Evolutionary conservation across 1,140 invertebrate species (phyloP), one percentile per base, ranked within the genome.

Genomic region (Stegodyphus dumicola): DNA sequence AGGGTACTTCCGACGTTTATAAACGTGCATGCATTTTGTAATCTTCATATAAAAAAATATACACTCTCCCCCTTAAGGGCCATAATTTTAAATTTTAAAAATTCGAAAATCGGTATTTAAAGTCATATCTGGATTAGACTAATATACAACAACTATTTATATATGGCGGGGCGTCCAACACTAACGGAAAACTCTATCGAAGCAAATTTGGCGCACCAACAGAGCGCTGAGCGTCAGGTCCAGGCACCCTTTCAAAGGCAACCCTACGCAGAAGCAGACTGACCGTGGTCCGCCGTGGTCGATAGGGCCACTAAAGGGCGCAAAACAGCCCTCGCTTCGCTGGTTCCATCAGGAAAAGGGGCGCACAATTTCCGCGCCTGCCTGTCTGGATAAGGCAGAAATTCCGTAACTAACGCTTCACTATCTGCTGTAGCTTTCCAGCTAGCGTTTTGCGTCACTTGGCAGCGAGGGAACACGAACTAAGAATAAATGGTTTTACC

Each of bases 231-330:
- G 56, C 56, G 56, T 11, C 56, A 11, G 56, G 56, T 33, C 33
- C 33, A 33, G 56, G 15, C 9, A 60, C 56, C 56, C 9, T 9
- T 15, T 15, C 9, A 54, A 15, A 17, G 48, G 70, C 78, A 81
- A 81, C 78, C 78, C 78, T 73, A 73, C 15, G 66, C 65, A 66
- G 76, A 67, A 67, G 56, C 77, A 53, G 66, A 73, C 70, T 83
- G 80, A 83, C 80, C 80, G 60, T 51, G 56, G 79, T 81, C 79
- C 79, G 70, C 33, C 48, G 56, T 49, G 80, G 80, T 83, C 80
- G 80, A 83, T 83, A 83, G 80, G 80, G 80, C 70, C 71, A 75
- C 70, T 81, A 81, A 81, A 81, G 78, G 78, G 78, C 71, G 71
- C 80, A 83, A 83, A 83, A 75, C 49, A 75, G 80, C 80, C 71